These are phyloP conservation scores for Etheostoma perlongum DNA, from an alignment of 2,797 vertebrate species.

Conservation along the genomic window DNA sequence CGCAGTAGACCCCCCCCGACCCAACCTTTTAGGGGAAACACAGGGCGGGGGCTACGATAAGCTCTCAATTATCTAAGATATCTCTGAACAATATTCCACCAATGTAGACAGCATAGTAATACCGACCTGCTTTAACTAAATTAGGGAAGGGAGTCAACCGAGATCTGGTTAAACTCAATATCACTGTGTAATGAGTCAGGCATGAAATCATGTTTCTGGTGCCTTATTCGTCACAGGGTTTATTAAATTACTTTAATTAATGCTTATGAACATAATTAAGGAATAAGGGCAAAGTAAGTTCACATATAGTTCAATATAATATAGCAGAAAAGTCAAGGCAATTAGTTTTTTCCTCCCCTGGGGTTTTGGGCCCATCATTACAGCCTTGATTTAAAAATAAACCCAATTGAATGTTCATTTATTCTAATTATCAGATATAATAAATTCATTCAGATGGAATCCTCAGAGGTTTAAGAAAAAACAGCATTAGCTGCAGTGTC, in stretches of 20 bases:
- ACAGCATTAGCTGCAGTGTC: slow-evolving; percentile 31
- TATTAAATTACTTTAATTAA: slow-evolving; percentile 71
- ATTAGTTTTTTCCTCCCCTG: slow-evolving; percentile 20
- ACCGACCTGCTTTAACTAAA: slow-evolving; percentile 43
- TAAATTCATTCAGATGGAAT: slow-evolving; percentile 45
- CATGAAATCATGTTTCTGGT: slow-evolving; percentile 48
- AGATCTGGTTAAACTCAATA: slow-evolving; percentile 54
- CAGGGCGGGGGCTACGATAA: slow-evolving; percentile 33
- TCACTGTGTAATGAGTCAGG: slow-evolving; percentile 46
- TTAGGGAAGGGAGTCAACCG: slow-evolving; percentile 52
- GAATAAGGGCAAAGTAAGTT: slow-evolving; percentile 55
- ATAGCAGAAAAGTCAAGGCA: slow-evolving; percentile 42
- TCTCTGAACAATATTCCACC: slow-evolving; percentile 36
- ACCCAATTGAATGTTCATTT: slow-evolving; percentile 21
- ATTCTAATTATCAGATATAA: slow-evolving; percentile 28
- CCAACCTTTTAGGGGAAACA: slow-evolving; percentile 37
- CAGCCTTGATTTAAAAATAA: slow-evolving; percentile 36
- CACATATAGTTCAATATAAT: slow-evolving; percentile 40
- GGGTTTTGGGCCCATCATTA: background rate
- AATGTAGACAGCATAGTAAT: slow-evolving; percentile 17
- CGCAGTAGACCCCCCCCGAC: slow-evolving; percentile 25
- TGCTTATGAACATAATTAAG: slow-evolving; percentile 56
- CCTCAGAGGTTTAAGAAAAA: slow-evolving; percentile 27
- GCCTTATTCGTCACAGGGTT: slow-evolving; percentile 47
- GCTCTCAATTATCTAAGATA: slow-evolving; percentile 44